These are phyloP conservation scores for Poeciliopsis occidentalis DNA, from an alignment of 2,113 vertebrate species.

Conservation along the genomic window DNA sequence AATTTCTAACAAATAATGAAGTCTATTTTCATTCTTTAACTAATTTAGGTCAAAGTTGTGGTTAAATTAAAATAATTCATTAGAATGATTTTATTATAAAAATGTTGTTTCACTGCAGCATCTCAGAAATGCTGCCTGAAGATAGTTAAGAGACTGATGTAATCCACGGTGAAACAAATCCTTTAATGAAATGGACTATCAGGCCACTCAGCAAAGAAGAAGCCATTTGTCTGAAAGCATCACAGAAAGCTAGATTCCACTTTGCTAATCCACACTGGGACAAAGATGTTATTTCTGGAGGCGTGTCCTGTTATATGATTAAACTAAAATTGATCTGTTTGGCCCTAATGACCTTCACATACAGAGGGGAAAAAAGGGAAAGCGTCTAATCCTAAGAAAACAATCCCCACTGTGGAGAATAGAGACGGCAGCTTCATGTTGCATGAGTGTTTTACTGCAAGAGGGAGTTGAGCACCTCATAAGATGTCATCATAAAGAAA, in stretches of 20 bases:
- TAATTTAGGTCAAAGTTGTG: background rate
- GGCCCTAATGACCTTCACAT: background rate
- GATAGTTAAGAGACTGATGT: background rate
- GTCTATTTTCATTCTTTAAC: background rate
- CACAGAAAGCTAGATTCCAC: background rate
- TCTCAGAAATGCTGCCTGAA: background rate
- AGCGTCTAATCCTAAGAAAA: background rate
- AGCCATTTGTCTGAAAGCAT: background rate
- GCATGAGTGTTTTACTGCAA: too few species aligned
- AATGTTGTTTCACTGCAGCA: background rate
- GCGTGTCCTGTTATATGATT: background rate
- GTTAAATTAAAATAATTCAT: background rate
- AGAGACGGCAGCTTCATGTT: too few species aligned
- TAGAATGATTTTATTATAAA: background rate
- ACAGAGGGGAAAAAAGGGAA: too few species aligned
- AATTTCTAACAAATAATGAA: background rate
- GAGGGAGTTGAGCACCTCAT: too few species aligned
- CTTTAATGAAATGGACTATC: too few species aligned
- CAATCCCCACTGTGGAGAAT: too few species aligned
- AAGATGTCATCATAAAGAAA: background rate
- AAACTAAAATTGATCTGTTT: background rate
- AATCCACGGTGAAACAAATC: too few species aligned
- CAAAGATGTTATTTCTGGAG: too few species aligned
- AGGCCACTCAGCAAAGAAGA: background rate
- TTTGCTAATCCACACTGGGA: background rate